These are phyloP conservation scores for Crotophaga sulcirostris DNA, from an alignment of 2,113 vertebrate genomes.

Conservation along the genomic window DNA sequence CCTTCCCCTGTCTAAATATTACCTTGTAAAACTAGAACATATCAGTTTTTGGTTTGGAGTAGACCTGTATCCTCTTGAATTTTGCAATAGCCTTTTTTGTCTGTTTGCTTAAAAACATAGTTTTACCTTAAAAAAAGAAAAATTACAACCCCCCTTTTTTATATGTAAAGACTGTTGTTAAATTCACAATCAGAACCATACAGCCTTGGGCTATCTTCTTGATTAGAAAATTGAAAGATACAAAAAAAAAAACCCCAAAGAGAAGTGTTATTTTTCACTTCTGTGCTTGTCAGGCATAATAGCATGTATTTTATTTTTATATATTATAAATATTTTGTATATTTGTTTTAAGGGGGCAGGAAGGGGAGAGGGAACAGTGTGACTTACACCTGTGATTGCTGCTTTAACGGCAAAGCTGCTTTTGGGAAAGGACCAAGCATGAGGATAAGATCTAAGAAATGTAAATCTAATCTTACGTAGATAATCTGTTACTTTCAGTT, in stretches of 20 bases:
- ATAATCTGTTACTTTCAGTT: background rate
- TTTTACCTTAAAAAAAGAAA: background rate
- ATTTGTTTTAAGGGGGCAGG: background rate
- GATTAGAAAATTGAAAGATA: background rate
- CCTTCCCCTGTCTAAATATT: background rate
- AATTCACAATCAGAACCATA: background rate
- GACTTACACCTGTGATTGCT: background rate
- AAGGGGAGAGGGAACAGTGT: background rate
- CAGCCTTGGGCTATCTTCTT: background rate
- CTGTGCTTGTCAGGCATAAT: background rate
- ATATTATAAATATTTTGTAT: background rate
- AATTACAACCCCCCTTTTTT: background rate
- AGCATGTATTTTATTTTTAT: background rate
- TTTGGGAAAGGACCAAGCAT: background rate
- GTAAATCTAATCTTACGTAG: background rate
- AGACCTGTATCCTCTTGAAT: background rate
- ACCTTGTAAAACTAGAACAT: background rate
- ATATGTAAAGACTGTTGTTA: background rate
- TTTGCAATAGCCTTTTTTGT: background rate
- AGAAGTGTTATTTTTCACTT: background rate
- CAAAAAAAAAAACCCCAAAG: background rate
- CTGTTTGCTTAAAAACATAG: background rate
- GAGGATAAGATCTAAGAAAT: background rate
- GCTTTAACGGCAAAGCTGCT: background rate
- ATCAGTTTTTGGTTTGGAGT: background rate